Base-by-base conservation (phyloP, 2,888 invertebrate species). In the Penaeus monodon region DNA sequence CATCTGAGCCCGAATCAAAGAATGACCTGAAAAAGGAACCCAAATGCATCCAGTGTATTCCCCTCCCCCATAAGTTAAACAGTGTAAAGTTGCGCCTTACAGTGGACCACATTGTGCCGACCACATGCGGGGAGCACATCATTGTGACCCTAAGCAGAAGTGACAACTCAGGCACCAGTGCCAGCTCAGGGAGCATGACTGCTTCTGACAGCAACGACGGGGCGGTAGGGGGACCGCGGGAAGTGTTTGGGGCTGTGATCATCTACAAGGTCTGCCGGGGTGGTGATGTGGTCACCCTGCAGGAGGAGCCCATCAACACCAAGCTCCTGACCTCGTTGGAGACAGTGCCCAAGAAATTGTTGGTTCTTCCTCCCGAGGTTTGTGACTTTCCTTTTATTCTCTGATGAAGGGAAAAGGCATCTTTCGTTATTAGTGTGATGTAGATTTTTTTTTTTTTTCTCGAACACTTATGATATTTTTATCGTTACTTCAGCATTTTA, bases 1-100 rank as follows among this genome's bases (percentile, higher is more conserved):
- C 79, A 49, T 57, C 81, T 49, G 86, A 86, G 70, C 88, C 83
- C 27, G 82, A 81, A 44, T 57, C 86, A 79, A 86, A 86, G 76
- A 84, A 68, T 44, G 80, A 77, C n/a, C 33, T 83, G 68, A 88
- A 86, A 64, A 88, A 88, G 44, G 88, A 86, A 63, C 88, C 88
- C 10, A 88, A 86, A 65, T 88, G 88, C 80, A 84, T 84, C 76
- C 88, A 88, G 81, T 88, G 88, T 79, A 86, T 88, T 27, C 86
- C 88, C 38, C 80, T 88, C 27, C 88, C 88, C n/a, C 88, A 88
- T 73, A 86, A 86, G 57, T 78, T 88, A 27, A 80, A 86, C 78
- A 81, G 84, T 76, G 74, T 88, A 24, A 88, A 86, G 78, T 74
- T 86, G 57, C 84, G 83, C n/a, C 65, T 88, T 10, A 68, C 80